phyloP scores from a whole-genome alignment of 2,888 invertebrate genomes.

The Ceratothoa steindachneri region DNA sequence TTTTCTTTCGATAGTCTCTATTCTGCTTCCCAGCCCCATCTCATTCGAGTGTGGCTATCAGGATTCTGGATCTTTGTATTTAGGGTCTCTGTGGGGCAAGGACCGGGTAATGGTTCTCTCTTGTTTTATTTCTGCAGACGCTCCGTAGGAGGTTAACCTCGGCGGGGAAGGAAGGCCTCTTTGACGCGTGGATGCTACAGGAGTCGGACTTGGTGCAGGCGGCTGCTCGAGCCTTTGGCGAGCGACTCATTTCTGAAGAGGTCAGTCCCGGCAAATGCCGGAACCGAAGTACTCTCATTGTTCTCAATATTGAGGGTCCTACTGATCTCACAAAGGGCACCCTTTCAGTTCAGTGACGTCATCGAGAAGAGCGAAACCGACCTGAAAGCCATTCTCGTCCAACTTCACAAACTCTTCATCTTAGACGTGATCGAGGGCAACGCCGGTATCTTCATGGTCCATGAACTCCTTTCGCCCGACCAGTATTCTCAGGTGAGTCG shows the following conservation, averaged over 20 bases:
- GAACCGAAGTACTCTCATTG: too few relatives aligned
- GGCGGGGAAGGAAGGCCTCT: slow-evolving; percentile 40
- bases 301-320: too few relatives aligned
- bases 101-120: too few relatives aligned
- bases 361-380: slow-evolving; percentile 26
- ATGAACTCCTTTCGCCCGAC: slow-evolving; percentile 41
- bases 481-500: slow-evolving; percentile 29
- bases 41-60: not conserved
- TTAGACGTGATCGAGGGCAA: slow-evolving; percentile 40
- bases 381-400: slow-evolving; percentile 39
- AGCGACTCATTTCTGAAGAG: slow-evolving; percentile 48
- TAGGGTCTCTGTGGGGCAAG: not conserved
- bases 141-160: slow-evolving; percentile 39
- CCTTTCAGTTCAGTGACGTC: slow-evolving; percentile 34
- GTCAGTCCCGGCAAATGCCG: slow-evolving; percentile 6
- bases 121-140: too few relatives aligned
- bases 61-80: too few relatives aligned
- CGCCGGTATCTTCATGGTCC: slow-evolving; percentile 37
- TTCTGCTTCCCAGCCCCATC: not conserved
- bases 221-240: slow-evolving; percentile 48
- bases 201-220: slow-evolving; percentile 48
- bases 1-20: too few relatives aligned
- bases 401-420: slow-evolving; percentile 46
- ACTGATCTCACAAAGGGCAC: too few relatives aligned
- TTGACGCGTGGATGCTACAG: slow-evolving; percentile 48